A percentile compares a stretch with the other conserved stretches of the same genome.
Evolutionary conservation across 2,113 vertebrate genomes (phyloP).

Genomic region (Epinephelus fuscoguttatus): DNA sequence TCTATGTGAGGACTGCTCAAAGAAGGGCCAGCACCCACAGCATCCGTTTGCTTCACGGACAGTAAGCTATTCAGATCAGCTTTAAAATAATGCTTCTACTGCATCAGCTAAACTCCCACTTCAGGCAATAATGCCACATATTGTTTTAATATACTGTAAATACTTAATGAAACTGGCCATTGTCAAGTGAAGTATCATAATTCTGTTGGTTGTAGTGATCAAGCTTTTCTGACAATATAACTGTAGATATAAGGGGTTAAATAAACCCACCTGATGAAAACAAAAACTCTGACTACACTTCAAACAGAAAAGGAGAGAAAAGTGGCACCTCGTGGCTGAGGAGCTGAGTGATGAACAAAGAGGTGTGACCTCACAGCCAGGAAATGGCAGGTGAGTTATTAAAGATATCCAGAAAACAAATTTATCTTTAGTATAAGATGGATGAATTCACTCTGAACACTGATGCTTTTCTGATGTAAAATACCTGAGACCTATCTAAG

Average conservation of each 20-base stretch:
- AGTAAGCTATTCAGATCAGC: slow-evolving; percentile 57
- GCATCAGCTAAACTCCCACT: background rate
- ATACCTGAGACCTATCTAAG: too few species aligned
- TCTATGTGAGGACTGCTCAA: slow-evolving; percentile 81
- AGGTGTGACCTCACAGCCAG: slow-evolving; percentile 33
- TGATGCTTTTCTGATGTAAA: background rate
- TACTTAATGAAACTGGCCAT: background rate
- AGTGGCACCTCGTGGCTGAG: slow-evolving; percentile 64
- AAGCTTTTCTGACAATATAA: too few species aligned
- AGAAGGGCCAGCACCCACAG: slow-evolving; percentile 63
- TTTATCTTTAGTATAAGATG: too few species aligned
- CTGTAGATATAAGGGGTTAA: background rate
- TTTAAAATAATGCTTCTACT: background rate
- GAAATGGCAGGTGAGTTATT: slow-evolving; percentile 51
- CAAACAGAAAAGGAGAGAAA: slow-evolving; percentile 83
- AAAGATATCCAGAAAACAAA: background rate
- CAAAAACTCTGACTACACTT: slow-evolving; percentile 3
- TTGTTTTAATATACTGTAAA: background rate
- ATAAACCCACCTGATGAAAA: background rate
- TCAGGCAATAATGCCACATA: background rate
- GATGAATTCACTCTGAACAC: background rate
- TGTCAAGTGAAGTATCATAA: background rate
- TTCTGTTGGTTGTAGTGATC: background rate
- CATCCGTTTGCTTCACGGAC: slow-evolving; percentile 76
- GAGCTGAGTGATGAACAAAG: slow-evolving; percentile 21